These are phyloP conservation scores for Bettongia penicillata DNA, from an alignment of 2,113 vertebrate genomes.

Conservation along the genomic window DNA sequence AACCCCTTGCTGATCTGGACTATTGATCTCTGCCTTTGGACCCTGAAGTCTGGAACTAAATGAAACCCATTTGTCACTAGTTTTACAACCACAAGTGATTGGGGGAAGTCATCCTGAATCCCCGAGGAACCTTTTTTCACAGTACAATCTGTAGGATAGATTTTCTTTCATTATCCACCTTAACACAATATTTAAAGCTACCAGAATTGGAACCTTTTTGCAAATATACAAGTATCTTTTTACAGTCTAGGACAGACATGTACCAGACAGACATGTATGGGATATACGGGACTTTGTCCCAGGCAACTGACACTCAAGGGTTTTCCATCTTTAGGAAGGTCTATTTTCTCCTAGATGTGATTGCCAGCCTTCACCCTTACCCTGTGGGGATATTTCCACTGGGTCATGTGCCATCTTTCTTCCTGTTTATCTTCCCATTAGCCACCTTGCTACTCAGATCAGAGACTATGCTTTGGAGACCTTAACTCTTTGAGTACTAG, in stretches of 20 bases:
- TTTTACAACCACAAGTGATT: background rate
- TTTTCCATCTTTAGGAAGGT: background rate
- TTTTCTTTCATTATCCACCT: background rate
- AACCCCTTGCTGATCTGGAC: background rate
- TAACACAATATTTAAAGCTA: background rate
- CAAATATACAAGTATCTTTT: background rate
- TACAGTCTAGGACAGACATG: background rate
- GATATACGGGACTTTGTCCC: background rate
- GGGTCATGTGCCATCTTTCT: background rate
- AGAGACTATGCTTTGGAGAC: background rate
- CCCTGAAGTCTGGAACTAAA: background rate
- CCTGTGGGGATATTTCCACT: background rate
- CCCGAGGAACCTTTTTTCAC: background rate
- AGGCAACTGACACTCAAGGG: background rate
- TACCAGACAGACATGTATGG: background rate
- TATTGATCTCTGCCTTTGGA: background rate
- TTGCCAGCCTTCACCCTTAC: background rate
- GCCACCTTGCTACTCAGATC: background rate
- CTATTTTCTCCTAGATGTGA: background rate
- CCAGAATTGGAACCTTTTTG: background rate
- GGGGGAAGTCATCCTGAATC: background rate
- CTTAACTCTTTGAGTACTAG: background rate
- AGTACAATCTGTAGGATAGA: background rate
- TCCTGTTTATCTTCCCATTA: background rate
- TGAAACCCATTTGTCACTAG: background rate